Percentiles rank a stretch among this genome's conserved stretches.
phyloP scores from a whole-genome alignment of 2,797 vertebrate genomes.

The Rhincodon typus region DNA sequence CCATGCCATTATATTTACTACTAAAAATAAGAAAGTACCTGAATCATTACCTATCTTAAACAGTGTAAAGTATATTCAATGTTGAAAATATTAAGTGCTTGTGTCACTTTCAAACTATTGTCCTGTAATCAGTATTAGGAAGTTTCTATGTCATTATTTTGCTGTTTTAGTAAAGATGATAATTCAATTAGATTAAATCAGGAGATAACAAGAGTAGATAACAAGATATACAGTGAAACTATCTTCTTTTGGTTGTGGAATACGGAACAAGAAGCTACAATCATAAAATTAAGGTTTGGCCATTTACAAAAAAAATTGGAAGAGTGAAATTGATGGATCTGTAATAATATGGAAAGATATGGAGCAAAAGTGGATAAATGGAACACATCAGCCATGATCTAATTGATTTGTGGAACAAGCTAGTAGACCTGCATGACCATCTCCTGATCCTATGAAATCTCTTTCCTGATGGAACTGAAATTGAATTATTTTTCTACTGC shows the following conservation, averaged over 20 bases:
- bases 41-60: background rate
- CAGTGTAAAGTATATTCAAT: background rate
- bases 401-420: background rate
- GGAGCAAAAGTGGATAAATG: background rate
- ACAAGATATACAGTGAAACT: background rate
- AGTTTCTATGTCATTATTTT: background rate
- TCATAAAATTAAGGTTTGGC: background rate
- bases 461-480: background rate
- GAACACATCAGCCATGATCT: background rate
- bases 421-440: background rate
- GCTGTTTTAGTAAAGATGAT: background rate
- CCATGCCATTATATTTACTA: background rate
- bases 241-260: background rate
- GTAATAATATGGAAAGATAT: background rate
- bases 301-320: background rate
- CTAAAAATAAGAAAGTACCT: background rate
- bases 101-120: background rate
- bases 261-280: background rate
- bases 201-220: background rate
- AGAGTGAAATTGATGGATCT: background rate
- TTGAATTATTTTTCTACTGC: background rate
- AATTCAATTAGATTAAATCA: background rate
- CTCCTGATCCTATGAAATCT: background rate
- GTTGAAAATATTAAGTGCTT: background rate
- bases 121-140: background rate